phyloP scores from a whole-genome alignment of 92 coral and sea anemone genomes.

The Epizoanthus fatuus region DNA sequence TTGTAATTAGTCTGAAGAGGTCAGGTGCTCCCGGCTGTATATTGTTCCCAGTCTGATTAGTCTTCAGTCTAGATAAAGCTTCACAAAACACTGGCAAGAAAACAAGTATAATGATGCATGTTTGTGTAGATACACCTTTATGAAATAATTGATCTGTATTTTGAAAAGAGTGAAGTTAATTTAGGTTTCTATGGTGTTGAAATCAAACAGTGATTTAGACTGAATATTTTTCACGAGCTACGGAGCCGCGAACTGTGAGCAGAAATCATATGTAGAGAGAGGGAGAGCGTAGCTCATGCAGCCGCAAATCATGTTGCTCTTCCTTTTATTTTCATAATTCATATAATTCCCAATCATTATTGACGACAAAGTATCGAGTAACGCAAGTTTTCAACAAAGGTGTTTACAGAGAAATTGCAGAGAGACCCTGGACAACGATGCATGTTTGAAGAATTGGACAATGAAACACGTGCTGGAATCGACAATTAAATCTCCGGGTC shows the following conservation, averaged over 20 bases:
- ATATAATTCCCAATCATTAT: not conserved
- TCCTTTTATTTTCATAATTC: not conserved
- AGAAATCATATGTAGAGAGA: not conserved
- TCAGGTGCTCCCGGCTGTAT: not conserved
- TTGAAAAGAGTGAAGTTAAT: constrained; percentile 22
- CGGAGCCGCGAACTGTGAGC: not conserved
- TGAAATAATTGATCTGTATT: constrained; percentile 8
- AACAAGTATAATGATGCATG: constrained; percentile 2
- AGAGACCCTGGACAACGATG: constrained; percentile 9
- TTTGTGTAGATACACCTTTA: not conserved
- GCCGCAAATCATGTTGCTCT: not conserved
- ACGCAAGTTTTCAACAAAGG: constrained; percentile 12
- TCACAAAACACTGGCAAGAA: not conserved
- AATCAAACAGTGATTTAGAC: not conserved
- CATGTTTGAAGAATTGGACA: not conserved
- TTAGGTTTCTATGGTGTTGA: not conserved
- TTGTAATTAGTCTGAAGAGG: not conserved
- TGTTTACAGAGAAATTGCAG: constrained; percentile 14
- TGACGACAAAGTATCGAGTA: not conserved
- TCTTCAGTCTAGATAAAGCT: not conserved
- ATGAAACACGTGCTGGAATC: constrained; percentile 33
- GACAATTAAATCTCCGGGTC: constrained; percentile 23
- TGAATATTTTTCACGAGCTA: not conserved
- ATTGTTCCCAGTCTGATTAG: constrained; percentile 9
- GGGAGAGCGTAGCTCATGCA: not conserved